phyloP scores from a whole-genome alignment of 2,797 vertebrate species.

The Catamblyrhynchus diadema region DNA sequence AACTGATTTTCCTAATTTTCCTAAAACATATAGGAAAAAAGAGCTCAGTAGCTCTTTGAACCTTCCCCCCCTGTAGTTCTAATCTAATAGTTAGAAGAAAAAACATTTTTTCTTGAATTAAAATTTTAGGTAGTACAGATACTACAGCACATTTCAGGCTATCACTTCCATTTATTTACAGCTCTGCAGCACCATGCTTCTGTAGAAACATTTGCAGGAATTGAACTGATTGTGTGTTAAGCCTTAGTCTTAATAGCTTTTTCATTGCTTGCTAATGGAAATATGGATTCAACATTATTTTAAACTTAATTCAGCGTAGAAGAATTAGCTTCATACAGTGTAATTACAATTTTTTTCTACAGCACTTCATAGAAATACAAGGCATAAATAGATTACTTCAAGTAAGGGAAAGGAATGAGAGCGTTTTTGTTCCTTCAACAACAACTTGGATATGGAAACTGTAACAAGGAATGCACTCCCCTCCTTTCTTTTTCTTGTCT shows the following conservation, averaged over 20 bases:
- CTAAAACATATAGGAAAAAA: neutral
- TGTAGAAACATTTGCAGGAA: slow-evolving; percentile 13
- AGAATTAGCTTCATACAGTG: slow-evolving; percentile 9
- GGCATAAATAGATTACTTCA: slow-evolving; percentile 7
- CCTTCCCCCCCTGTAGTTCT: neutral
- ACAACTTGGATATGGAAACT: neutral
- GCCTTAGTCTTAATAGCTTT: slow-evolving; percentile 39
- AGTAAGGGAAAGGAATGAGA: neutral
- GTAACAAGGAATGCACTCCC: neutral
- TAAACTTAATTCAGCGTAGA: slow-evolving; percentile 32
- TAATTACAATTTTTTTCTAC: slow-evolving; percentile 20
- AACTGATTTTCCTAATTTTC: neutral
- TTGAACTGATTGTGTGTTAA: slow-evolving; percentile 7
- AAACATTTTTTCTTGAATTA: neutral
- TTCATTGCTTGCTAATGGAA: slow-evolving; percentile 58
- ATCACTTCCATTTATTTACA: slow-evolving; percentile 11
- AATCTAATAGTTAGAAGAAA: neutral
- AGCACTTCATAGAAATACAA: slow-evolving; percentile 6
- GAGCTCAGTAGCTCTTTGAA: neutral
- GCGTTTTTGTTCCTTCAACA: neutral
- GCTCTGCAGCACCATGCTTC: neutral
- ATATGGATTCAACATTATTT: slow-evolving; percentile 47
- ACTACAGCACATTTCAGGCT: neutral
- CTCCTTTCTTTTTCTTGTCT: neutral
- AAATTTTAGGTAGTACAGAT: neutral